Percentiles rank a stretch among this genome's conserved stretches.
These are phyloP conservation scores for Trematocara caparti DNA, from an alignment of 2,797 vertebrate genomes.

Conservation along the genomic window DNA sequence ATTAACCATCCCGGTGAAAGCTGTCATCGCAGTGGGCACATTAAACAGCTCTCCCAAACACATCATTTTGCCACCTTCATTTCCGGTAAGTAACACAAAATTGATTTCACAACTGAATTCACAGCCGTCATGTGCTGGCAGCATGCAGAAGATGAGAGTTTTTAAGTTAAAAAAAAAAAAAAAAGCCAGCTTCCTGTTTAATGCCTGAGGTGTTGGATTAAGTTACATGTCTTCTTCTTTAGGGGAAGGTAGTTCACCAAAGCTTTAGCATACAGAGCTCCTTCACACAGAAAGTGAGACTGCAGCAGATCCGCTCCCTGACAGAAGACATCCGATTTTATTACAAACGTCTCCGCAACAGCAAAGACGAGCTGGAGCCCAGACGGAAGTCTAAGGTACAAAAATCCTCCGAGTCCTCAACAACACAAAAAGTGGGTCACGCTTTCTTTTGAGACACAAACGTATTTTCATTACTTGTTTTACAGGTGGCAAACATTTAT, in stretches of 20 bases:
- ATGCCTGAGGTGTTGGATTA: neutral
- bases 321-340: slow-evolving; percentile 93
- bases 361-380: slow-evolving; percentile 94
- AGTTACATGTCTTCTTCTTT: slow-evolving; percentile 1
- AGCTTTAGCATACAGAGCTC: slow-evolving; percentile 94
- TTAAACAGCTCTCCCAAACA: slow-evolving; percentile 90
- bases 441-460: neutral
- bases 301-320: slow-evolving; percentile 91
- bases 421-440: neutral
- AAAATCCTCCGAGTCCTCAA: neutral
- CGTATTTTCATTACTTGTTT: slow-evolving; percentile 52
- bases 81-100: slow-evolving; percentile 85
- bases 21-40: slow-evolving; percentile 91
- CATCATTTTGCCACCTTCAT: slow-evolving; percentile 86
- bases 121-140: neutral
- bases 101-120: neutral
- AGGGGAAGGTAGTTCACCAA: slow-evolving; percentile 97
- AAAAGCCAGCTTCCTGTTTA: neutral
- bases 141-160: neutral
- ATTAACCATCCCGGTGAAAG: slow-evolving; percentile 94
- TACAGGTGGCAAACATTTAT: slow-evolving; percentile 98
- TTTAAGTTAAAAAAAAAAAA: neutral
- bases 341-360: slow-evolving; percentile 89
- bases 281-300: slow-evolving; percentile 94
- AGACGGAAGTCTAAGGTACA: slow-evolving; percentile 93